Conservation (phyloP, 2,888 invertebrate species). For the Drosophila buzzatii region DNA sequence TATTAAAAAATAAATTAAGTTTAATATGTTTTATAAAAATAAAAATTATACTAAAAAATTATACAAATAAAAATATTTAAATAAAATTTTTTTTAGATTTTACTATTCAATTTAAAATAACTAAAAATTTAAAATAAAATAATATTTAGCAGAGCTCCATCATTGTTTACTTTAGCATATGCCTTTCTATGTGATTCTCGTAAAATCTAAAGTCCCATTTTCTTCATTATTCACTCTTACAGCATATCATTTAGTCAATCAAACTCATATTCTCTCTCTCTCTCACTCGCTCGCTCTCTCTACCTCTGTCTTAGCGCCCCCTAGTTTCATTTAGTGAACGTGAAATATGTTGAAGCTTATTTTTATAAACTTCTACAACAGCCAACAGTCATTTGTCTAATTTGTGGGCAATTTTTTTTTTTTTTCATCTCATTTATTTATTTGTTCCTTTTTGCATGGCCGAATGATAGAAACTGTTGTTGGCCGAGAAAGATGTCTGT, state of each 20-base stretch:
- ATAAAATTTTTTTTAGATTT: too few species aligned
- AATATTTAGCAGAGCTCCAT: not conserved
- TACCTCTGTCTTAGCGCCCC: not conserved
- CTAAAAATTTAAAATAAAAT: too few species aligned
- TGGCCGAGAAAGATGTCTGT: slow-evolving; percentile 25
- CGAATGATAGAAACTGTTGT: slow-evolving; percentile 29
- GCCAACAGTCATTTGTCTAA: slow-evolving; percentile 73
- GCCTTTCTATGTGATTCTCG: not conserved
- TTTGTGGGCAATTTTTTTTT: slow-evolving; percentile 52
- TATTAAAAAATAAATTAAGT: too few species aligned
- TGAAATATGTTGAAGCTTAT: slow-evolving; percentile 71
- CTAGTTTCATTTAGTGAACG: slow-evolving; percentile 60
- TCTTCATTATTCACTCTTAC: not conserved
- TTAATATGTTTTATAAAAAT: too few species aligned
- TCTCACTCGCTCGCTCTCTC: not conserved
- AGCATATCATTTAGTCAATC: slow-evolving; percentile 16
- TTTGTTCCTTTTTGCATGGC: slow-evolving; percentile 18
- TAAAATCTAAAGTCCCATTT: not conserved
- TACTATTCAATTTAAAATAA: too few species aligned
- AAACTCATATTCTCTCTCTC: not conserved
- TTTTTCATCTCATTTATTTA: slow-evolving; percentile 15
- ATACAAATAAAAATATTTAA: too few species aligned
- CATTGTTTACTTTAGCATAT: not conserved
- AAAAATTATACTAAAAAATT: too few species aligned
- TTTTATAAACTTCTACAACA: slow-evolving; percentile 75